These are phyloP conservation scores for Coccyzus lansbergi DNA, from an alignment of 2,797 vertebrate species.

Conservation along the genomic window DNA sequence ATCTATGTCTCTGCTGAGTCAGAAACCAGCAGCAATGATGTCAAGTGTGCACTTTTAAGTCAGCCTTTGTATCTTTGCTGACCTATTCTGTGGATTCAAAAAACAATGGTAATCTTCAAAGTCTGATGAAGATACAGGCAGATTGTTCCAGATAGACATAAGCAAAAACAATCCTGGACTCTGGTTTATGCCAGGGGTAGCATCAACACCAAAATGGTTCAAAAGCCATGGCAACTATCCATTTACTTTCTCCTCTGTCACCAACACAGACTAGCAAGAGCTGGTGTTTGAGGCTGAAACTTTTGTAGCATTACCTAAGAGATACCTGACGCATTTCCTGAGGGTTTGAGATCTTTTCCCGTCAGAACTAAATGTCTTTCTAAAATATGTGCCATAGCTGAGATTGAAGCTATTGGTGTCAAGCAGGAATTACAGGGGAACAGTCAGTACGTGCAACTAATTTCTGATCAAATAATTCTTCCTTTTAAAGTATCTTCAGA, in stretches of 20 bases:
- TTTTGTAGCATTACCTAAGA: background rate
- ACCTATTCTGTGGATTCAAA: background rate
- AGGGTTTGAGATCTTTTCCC: background rate
- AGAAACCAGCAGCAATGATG: slow-evolving; percentile 7
- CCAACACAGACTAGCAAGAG: background rate
- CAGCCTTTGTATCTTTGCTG: background rate
- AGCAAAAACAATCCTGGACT: background rate
- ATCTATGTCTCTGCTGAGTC: slow-evolving; percentile 1
- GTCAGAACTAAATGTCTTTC: background rate
- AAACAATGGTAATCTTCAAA: background rate
- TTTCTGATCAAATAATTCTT: background rate
- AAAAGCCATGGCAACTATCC: background rate
- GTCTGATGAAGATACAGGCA: rapidly evolving
- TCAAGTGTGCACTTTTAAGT: background rate
- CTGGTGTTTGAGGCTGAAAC: background rate
- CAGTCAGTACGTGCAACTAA: background rate
- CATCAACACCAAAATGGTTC: background rate
- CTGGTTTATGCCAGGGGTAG: background rate
- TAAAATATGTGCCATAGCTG: background rate
- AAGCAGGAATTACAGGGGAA: background rate
- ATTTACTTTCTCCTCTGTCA: background rate
- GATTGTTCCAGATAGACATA: background rate
- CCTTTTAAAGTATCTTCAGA: background rate
- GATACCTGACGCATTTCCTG: background rate
- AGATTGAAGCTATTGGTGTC: background rate